Evolutionary conservation across 2,888 invertebrate species (phyloP), one percentile per base, ranked within the genome.

Genomic region (Baronia brevicornis): DNA sequence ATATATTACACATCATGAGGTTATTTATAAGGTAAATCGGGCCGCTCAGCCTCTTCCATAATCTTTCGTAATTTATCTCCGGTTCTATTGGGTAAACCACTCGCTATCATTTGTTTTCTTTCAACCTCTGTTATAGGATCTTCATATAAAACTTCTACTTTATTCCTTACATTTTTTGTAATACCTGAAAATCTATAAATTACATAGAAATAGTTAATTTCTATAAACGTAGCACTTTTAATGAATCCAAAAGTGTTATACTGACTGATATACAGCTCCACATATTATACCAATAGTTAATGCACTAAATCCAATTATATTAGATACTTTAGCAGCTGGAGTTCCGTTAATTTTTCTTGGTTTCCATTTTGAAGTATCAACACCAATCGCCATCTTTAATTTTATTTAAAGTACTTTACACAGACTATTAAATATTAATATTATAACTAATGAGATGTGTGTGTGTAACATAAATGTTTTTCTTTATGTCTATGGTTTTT

Each of bases 321-420:
- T 89, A 41, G 89, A 71, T 36, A 84, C 75, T 39, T 50, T 57
- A 43, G 77, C 86, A 27, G 89, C 86, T 23, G 90, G 90, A 22
- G 91, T 90, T 47, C 90, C 90, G 63, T 78, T 84, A 38, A 89
- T 67, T 72, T 86, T 84, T 66, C 90, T 84, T 41, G 90, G 90
- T 80, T 91, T 91, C 62, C 90, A 82, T 59, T 80, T 84, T 44
- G 72, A 84, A 29, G 75, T 72, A 72, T 88, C 87, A 30, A 85
- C 63, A 30, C 85, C 84, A 41, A 82, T 77, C 38, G 84, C 86
- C 86, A 86, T 86, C 52, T 72, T 33, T 36, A 12, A 17, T 8
- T 66, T 46, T 13, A 27, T 19, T 32, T 24, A 17, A 9, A 23
- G n/a, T n/a, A n/a, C n/a, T 25, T 23, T 22, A 22, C 28, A 36